Evolutionary conservation across 2,888 invertebrate species (phyloP).

Genomic region (Deroplatys truncata): DNA sequence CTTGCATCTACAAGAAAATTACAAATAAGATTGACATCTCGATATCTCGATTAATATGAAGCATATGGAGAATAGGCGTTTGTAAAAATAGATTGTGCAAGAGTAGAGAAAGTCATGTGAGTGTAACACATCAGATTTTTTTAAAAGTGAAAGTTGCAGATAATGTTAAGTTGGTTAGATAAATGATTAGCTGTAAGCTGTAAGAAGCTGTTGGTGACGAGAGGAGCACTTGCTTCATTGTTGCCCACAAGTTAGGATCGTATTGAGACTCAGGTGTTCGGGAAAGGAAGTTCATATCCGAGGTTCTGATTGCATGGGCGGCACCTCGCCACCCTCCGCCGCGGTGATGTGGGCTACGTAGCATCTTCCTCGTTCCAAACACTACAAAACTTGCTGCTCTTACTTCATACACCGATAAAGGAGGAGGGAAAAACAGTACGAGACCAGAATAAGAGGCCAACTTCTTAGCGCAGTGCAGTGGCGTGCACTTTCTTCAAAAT

Average conservation of each 20-base stretch:
- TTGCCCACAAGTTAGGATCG: not conserved
- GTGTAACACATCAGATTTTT: no score
- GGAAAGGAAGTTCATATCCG: slow-evolving; percentile 14
- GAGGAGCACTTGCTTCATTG: not conserved
- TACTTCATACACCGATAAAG: not conserved
- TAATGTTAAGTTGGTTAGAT: no score
- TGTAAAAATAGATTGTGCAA: no score
- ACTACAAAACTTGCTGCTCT: not conserved
- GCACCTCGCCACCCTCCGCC: not conserved
- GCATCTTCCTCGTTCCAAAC: not conserved
- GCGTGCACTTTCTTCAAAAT: not conserved
- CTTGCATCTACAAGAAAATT: no score
- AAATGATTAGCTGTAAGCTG: no score
- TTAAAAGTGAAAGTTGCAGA: no score
- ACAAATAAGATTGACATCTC: no score
- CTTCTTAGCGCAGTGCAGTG: not conserved
- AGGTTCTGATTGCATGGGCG: slow-evolving; percentile 19
- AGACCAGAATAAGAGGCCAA: not conserved
- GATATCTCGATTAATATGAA: no score
- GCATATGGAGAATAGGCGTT: no score
- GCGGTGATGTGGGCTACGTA: not conserved
- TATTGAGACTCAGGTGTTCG: slow-evolving; percentile 15
- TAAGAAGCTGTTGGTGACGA: no score
- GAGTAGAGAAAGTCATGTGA: no score
- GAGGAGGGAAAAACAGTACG: not conserved